These are phyloP conservation scores for Patiria miniata DNA, from an alignment of 35 echinoderm and acorn worm genomes.

Conservation along the genomic window DNA sequence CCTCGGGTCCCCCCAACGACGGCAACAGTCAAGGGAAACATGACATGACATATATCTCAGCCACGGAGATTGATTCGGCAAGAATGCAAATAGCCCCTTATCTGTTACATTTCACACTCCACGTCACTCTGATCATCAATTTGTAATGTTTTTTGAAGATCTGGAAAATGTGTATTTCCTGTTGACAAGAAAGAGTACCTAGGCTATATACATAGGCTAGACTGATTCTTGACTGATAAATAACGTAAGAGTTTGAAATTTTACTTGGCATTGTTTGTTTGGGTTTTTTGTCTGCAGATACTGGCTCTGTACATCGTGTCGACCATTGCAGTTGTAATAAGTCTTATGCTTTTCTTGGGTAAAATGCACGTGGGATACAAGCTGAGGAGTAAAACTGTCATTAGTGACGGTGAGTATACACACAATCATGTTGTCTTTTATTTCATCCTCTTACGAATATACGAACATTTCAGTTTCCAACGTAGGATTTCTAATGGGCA, in stretches of 20 bases:
- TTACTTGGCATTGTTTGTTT: not conserved
- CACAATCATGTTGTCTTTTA: not conserved
- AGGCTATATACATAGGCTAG: not conserved
- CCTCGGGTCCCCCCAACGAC: too few relatives aligned
- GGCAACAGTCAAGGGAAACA: too few relatives aligned
- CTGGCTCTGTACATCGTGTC: not conserved
- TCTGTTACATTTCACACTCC: not conserved
- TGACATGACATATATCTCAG: not conserved
- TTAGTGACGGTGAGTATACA: not conserved
- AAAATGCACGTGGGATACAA: slow-evolving; percentile 3
- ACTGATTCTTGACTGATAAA: not conserved
- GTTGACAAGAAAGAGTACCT: not conserved
- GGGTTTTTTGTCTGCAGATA: not conserved
- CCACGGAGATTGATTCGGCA: too few relatives aligned
- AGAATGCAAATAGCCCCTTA: too few relatives aligned
- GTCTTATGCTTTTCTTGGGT: not conserved
- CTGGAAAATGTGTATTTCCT: not conserved
- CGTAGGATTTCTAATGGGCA: not conserved
- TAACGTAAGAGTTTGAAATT: not conserved
- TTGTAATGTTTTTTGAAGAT: not conserved
- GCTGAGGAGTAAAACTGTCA: not conserved
- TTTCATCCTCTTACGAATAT: not conserved
- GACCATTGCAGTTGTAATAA: slow-evolving; percentile 8
- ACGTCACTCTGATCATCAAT: not conserved
- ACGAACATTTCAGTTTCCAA: not conserved